These are phyloP conservation scores for Myripristis murdjan DNA, from an alignment of 2,797 vertebrate genomes.

Conservation along the genomic window DNA sequence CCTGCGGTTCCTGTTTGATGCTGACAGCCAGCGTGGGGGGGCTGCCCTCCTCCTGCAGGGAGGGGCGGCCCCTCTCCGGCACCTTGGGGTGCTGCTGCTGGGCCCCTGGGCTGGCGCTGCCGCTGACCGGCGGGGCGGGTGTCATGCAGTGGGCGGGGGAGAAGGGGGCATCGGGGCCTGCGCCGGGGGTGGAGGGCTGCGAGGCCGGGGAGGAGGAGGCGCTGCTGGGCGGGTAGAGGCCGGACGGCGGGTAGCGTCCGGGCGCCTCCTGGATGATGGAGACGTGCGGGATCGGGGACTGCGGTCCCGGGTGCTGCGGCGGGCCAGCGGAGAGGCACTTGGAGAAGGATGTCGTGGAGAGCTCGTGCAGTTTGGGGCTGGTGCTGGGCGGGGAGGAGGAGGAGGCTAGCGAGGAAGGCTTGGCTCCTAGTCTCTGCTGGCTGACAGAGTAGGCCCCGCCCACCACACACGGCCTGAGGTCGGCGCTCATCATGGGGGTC, in stretches of 20 bases:
- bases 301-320: slow-evolving; percentile 85
- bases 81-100: slow-evolving; percentile 85
- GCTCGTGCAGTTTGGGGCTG: slow-evolving; percentile 93
- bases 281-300: slow-evolving; percentile 83
- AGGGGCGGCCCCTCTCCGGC: slow-evolving; percentile 81
- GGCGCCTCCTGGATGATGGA: slow-evolving; percentile 92
- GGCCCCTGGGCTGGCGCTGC: slow-evolving; percentile 57
- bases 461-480: slow-evolving; percentile 87
- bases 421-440: slow-evolving; percentile 85
- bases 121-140: slow-evolving; percentile 78
- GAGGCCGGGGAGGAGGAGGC: slow-evolving; percentile 87
- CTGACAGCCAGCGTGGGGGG: slow-evolving; percentile 89
- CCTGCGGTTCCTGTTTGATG: slow-evolving; percentile 97
- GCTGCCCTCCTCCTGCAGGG: slow-evolving; percentile 88
- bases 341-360: slow-evolving; percentile 88
- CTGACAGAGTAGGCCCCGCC: slow-evolving; percentile 86
- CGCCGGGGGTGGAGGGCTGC: slow-evolving; percentile 86
- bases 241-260: slow-evolving; percentile 84
- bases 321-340: slow-evolving; percentile 88
- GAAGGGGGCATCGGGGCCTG: slow-evolving; percentile 84
- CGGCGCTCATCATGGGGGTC: slow-evolving; percentile 85
- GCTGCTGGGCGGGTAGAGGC: slow-evolving; percentile 90
- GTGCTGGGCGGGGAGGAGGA: slow-evolving; percentile 86
- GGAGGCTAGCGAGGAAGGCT: slow-evolving; percentile 75
- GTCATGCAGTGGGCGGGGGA: slow-evolving; percentile 88